Conservation (phyloP, 2,797 vertebrate genomes). For the Notolepis coatsorum region DNA sequence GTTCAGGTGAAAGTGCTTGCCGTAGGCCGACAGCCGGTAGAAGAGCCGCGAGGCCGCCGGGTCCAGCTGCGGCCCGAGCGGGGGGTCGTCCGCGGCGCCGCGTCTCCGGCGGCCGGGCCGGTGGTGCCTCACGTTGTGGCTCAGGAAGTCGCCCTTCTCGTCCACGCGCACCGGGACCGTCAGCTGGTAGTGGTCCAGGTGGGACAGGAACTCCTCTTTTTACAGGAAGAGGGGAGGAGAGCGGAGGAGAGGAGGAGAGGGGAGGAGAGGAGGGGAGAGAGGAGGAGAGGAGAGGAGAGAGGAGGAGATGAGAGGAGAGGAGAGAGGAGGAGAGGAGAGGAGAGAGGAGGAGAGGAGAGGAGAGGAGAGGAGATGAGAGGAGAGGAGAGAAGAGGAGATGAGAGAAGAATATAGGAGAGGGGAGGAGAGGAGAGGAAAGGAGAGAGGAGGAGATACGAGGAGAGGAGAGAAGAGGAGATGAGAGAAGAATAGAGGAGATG, state of each 20-base stretch:
- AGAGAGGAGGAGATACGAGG: no score
- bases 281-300: neutral
- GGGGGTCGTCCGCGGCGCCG: conserved; percentile 68
- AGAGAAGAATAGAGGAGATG: no score
- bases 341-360: neutral
- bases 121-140: conserved; percentile 97
- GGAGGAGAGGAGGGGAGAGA: neutral
- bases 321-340: neutral
- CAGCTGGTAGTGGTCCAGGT: conserved; percentile 97
- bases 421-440: no score
- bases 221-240: conserved; percentile 74
- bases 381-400: no score
- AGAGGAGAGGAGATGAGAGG: neutral
- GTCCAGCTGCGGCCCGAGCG: conserved; percentile 58
- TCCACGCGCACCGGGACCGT: conserved; percentile 94
- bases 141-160: conserved; percentile 95
- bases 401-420: no score
- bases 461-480: no score
- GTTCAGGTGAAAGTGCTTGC: conserved; percentile 98
- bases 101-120: conserved; percentile 91
- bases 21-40: conserved; percentile 97
- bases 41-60: conserved; percentile 89
- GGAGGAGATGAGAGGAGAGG: conserved; percentile 11
- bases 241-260: conserved; percentile 47
- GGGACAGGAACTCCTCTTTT: conserved; percentile 99